Percentiles rank a stretch among this genome's conserved stretches.
These are phyloP conservation scores for Tenthredo amoena DNA, from an alignment of 2,888 invertebrate species.

Conservation along the genomic window DNA sequence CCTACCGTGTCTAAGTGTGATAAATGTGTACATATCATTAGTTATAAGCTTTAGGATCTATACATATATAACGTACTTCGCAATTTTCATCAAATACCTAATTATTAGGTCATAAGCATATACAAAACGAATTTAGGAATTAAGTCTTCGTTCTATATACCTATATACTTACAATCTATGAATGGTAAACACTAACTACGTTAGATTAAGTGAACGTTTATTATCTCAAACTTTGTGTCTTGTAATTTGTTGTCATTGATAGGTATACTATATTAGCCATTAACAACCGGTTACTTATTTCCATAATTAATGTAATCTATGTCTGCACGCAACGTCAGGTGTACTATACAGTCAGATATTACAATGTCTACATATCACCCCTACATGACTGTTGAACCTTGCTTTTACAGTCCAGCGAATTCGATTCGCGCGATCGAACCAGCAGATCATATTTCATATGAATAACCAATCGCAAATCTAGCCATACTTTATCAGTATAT, in stretches of 20 bases:
- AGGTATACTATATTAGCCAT: conserved; percentile 1
- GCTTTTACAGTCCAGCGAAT: neutral
- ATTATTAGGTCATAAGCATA: conserved; percentile 11
- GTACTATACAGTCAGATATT: conserved; percentile 12
- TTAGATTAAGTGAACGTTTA: conserved; percentile 28
- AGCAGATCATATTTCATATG: neutral
- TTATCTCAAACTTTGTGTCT: conserved; percentile 17
- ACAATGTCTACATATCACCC: neutral
- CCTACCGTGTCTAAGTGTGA: conserved; percentile 59
- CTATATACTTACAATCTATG: conserved; percentile 14
- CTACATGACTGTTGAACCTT: neutral
- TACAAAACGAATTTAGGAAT: conserved; percentile 37
- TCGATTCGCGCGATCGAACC: neutral
- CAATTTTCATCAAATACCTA: conserved; percentile 21
- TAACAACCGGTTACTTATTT: conserved; percentile 9
- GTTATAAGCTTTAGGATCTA: conserved; percentile 37
- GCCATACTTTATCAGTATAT: neutral
- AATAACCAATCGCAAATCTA: neutral
- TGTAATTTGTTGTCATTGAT: conserved; percentile 8
- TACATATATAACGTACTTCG: neutral
- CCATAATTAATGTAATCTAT: conserved; percentile 9
- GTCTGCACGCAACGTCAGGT: conserved; percentile 22
- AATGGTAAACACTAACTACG: conserved; percentile 26
- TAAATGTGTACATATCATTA: conserved; percentile 66
- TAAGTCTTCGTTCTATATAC: conserved; percentile 11